phyloP scores from a whole-genome alignment of 2,113 vertebrate species.

The Abramis brama region DNA sequence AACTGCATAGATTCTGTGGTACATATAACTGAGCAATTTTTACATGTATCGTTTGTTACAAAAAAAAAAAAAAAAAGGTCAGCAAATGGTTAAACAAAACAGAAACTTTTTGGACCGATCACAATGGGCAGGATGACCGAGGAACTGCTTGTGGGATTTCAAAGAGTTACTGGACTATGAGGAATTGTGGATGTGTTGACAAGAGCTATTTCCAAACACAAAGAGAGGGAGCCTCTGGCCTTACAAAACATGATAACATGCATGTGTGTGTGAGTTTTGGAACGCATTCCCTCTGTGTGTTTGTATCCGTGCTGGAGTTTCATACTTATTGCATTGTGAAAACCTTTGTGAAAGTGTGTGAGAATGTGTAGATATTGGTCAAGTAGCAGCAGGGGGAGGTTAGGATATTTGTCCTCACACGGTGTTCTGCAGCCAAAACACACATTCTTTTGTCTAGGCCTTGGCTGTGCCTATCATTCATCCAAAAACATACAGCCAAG shows the following conservation, averaged over 20 bases:
- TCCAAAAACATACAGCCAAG: slow-evolving; percentile 68
- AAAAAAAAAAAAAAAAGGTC: not conserved
- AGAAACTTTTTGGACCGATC: slow-evolving; percentile 6
- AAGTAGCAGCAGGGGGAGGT: slow-evolving; percentile 57
- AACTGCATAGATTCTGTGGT: not conserved
- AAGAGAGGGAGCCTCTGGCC: not conserved
- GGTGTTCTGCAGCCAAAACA: slow-evolving; percentile 71
- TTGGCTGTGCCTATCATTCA: slow-evolving; percentile 68
- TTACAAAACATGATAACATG: slow-evolving; percentile 36
- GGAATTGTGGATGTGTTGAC: slow-evolving; percentile 35
- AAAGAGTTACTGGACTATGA: slow-evolving; percentile 31
- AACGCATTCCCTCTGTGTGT: slow-evolving; percentile 7
- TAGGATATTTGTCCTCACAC: slow-evolving; percentile 68
- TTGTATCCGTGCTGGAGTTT: not conserved
- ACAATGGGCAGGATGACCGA: not conserved
- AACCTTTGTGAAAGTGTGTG: slow-evolving; percentile 38
- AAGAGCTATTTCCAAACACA: slow-evolving; percentile 32
- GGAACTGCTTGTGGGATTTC: slow-evolving; percentile 28
- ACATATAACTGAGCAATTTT: not conserved
- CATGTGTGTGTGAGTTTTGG: slow-evolving; percentile 29
- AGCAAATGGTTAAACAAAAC: slow-evolving; percentile 3
- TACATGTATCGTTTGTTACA: not conserved
- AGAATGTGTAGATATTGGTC: slow-evolving; percentile 50
- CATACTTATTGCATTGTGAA: slow-evolving; percentile 25
- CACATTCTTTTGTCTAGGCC: slow-evolving; percentile 77